phyloP scores from a whole-genome alignment of 2,113 vertebrate species.

The Pseudorectes ferrugineus region DNA sequence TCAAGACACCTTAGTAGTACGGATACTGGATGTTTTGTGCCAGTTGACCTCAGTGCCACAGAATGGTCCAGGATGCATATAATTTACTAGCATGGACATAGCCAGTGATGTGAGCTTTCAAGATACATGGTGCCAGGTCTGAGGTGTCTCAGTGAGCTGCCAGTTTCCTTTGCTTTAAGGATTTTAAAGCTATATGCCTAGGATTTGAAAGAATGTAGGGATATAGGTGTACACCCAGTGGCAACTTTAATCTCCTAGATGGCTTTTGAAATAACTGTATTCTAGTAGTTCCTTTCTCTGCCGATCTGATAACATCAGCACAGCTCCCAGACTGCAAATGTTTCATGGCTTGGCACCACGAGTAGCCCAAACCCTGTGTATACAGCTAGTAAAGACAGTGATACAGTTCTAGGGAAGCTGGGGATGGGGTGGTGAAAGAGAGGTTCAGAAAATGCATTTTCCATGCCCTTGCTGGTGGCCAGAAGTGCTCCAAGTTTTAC shows the following conservation, averaged over 20 bases:
- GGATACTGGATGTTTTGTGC: neutral
- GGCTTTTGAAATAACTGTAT: neutral
- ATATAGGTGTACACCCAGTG: neutral
- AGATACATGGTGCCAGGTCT: neutral
- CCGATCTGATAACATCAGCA: neutral
- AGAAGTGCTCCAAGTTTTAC: neutral
- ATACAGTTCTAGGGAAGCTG: neutral
- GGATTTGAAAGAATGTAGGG: neutral
- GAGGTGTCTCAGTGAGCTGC: neutral
- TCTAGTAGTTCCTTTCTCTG: neutral
- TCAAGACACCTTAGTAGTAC: neutral
- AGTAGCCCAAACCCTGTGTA: neutral
- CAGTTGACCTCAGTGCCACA: neutral
- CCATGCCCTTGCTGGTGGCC: fast-evolving
- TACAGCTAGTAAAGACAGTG: neutral
- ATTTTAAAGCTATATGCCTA: neutral
- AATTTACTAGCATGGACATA: neutral
- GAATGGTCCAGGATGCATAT: neutral
- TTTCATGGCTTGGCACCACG: neutral
- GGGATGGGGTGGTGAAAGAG: neutral
- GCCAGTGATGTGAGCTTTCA: neutral
- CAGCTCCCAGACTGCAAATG: neutral
- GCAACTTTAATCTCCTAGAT: neutral
- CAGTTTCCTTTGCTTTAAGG: neutral
- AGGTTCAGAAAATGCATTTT: neutral